phyloP scores from a whole-genome alignment of 2,113 vertebrate species.

The Peromyscus maniculatus region DNA sequence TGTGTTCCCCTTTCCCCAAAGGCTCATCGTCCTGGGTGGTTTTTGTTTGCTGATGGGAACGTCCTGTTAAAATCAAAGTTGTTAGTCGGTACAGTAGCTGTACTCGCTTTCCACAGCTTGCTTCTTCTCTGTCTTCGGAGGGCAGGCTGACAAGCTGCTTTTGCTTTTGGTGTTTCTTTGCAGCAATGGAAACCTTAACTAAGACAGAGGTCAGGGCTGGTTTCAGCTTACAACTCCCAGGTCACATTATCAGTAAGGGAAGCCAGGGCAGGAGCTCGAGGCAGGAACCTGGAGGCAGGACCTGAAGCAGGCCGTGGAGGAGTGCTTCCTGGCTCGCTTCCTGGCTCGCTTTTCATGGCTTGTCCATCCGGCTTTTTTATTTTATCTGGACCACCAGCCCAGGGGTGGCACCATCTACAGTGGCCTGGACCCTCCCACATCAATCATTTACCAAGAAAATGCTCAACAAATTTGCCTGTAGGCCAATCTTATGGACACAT shows the following conservation, averaged over 20 bases:
- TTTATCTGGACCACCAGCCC: not conserved
- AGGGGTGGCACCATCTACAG: not conserved
- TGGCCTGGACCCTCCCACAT: not conserved
- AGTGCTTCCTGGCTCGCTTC: not conserved
- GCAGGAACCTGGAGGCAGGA: not conserved
- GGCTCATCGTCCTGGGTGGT: not conserved
- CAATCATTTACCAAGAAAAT: not conserved
- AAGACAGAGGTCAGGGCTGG: not conserved
- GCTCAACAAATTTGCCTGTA: not conserved
- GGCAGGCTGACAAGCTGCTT: too few species aligned
- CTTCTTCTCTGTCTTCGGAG: too few species aligned
- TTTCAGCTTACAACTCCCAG: too few species aligned
- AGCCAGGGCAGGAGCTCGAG: not conserved
- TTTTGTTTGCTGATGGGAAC: not conserved
- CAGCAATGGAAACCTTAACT: not conserved
- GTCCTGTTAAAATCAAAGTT: not conserved
- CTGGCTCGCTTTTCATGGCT: not conserved
- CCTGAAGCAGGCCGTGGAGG: not conserved
- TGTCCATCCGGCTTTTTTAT: not conserved
- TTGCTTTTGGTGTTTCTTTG: not conserved
- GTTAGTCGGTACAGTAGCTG: not conserved
- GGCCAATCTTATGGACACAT: not conserved
- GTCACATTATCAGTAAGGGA: not conserved
- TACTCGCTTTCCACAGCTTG: too few species aligned
- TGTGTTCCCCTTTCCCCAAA: not conserved